Percentiles rank a stretch among this genome's conserved stretches.
phyloP scores from a whole-genome alignment of 2,888 invertebrate species.

The Heteropelma amictum region DNA sequence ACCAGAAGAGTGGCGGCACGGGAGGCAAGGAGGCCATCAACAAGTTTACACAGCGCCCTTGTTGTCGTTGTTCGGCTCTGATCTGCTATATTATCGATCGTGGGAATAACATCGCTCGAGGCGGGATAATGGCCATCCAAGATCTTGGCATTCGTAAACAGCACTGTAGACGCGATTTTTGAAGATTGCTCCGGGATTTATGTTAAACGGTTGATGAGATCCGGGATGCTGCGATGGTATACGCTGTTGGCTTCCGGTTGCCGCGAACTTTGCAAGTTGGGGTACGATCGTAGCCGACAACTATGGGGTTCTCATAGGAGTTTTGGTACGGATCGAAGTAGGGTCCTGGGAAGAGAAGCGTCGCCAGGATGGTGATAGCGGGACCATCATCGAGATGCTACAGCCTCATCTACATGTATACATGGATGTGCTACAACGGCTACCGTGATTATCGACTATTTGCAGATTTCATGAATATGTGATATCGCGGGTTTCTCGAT shows the following conservation, averaged over 20 bases:
- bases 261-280: too few species aligned
- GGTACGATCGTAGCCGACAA: too few species aligned
- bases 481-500: slow-evolving; percentile 46
- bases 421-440: slow-evolving; percentile 7
- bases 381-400: slow-evolving; percentile 28
- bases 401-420: background rate
- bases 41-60: slow-evolving; percentile 2
- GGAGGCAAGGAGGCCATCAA: slow-evolving; percentile 18
- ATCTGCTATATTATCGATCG: slow-evolving; percentile 6
- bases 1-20: background rate
- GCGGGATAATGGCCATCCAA: background rate
- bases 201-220: background rate
- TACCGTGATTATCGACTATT: slow-evolving; percentile 57
- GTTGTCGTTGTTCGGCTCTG: slow-evolving; percentile 29
- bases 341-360: too few species aligned
- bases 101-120: background rate
- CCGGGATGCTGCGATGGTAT: too few species aligned
- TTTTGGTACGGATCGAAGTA: background rate
- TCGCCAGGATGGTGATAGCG: too few species aligned
- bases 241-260: too few species aligned
- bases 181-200: too few species aligned
- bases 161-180: background rate
- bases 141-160: background rate
- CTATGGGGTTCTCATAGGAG: too few species aligned
- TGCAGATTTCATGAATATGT: slow-evolving; percentile 60